Conservation (phyloP, 2,113 vertebrate species). For the Phycodurus eques region DNA sequence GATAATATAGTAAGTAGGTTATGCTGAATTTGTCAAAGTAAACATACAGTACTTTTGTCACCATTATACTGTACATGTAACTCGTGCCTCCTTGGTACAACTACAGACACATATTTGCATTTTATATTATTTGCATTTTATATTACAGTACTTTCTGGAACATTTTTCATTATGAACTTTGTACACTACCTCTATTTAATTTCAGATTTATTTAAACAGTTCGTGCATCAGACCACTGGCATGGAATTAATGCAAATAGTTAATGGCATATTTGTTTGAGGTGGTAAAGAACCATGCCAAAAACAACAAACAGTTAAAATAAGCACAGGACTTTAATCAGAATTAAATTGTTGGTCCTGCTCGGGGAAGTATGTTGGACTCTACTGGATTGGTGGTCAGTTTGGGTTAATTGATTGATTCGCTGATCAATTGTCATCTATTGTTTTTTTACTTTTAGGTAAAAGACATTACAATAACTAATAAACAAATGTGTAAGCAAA, state of each 20-base stretch:
- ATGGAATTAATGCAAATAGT: constrained; percentile 7
- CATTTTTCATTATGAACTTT: constrained; percentile 13
- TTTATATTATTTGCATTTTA: background rate
- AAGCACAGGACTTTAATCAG: background rate
- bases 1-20: background rate
- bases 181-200: background rate
- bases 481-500: background rate
- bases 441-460: background rate
- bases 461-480: background rate
- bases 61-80: background rate
- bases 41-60: background rate
- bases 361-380: background rate
- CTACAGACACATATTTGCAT: background rate
- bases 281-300: constrained; percentile 2
- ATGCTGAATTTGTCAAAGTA: background rate
- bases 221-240: constrained; percentile 2
- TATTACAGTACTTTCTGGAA: background rate
- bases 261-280: constrained; percentile 8
- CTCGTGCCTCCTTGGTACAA: background rate
- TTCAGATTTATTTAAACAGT: background rate
- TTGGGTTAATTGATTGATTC: background rate
- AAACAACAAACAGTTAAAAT: constrained; percentile 3
- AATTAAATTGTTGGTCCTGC: background rate
- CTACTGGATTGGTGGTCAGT: background rate
- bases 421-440: background rate